phyloP scores from a whole-genome alignment of 2,113 vertebrate genomes.

The Corythornis madagascariensis region DNA sequence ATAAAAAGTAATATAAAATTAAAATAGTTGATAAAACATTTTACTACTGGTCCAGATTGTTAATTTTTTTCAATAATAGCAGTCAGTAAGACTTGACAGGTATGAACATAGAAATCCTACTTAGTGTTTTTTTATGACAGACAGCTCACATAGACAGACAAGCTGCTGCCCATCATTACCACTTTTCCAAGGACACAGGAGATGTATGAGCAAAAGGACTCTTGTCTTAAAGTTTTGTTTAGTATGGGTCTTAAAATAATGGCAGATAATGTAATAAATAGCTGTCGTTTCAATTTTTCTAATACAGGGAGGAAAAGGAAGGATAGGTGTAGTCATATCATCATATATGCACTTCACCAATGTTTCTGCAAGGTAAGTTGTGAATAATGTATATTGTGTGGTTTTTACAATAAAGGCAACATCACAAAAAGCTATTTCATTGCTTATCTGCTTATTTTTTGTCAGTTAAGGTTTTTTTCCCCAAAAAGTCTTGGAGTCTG shows the following conservation, averaged over 20 bases:
- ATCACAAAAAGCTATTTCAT: background rate
- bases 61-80: background rate
- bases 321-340: constrained; percentile 92
- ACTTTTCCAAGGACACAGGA: background rate
- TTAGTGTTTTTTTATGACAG: background rate
- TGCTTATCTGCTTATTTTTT: background rate
- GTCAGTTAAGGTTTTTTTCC: background rate
- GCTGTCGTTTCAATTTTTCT: background rate
- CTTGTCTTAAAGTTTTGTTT: background rate
- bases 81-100: background rate
- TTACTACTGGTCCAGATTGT: background rate
- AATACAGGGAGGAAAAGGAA: constrained; percentile 90
- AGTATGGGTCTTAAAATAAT: background rate
- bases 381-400: background rate
- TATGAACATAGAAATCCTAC: background rate
- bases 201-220: background rate
- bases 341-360: constrained; percentile 96
- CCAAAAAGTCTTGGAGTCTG: background rate
- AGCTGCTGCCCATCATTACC: background rate
- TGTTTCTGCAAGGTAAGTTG: constrained; percentile 90
- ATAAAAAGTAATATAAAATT: background rate
- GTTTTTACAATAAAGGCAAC: background rate
- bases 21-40: background rate
- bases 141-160: background rate
- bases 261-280: background rate